These are phyloP conservation scores for Brachionus sp. DNA, from an alignment of 1,140 invertebrate genomes.

Conservation along the genomic window DNA sequence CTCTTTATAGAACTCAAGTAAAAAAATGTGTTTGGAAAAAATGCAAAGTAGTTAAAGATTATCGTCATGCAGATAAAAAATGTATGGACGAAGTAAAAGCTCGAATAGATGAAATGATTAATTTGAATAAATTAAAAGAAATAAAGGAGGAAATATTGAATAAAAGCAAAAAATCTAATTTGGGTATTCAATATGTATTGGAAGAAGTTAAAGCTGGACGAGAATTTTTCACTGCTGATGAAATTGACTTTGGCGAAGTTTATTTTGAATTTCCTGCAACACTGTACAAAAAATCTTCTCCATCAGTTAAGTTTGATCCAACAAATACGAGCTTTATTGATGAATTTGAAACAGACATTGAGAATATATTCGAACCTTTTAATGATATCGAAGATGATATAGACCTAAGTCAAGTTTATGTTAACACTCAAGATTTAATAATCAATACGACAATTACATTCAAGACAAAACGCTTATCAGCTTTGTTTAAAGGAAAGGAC, in stretches of 20 bases:
- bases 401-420: neutral
- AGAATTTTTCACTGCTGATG: neutral
- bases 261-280: neutral
- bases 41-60: neutral
- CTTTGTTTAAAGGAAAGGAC: neutral
- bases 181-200: neutral
- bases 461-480: neutral
- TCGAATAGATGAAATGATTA: neutral
- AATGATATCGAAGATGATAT: neutral
- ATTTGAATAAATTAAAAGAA: neutral
- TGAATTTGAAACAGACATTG: neutral
- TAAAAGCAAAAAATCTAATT: neutral
- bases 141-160: neutral
- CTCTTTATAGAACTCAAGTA: neutral
- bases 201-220: neutral
- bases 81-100: constrained; percentile 8
- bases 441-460: neutral
- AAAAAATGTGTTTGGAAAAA: neutral
- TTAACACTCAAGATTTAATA: neutral
- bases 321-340: neutral
- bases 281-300: neutral
- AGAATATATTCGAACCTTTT: neutral
- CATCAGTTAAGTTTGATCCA: neutral
- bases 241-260: neutral
- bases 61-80: neutral